Evolutionary conservation across 2,888 invertebrate species (phyloP).

Genomic region (Morpho achilles): DNA sequence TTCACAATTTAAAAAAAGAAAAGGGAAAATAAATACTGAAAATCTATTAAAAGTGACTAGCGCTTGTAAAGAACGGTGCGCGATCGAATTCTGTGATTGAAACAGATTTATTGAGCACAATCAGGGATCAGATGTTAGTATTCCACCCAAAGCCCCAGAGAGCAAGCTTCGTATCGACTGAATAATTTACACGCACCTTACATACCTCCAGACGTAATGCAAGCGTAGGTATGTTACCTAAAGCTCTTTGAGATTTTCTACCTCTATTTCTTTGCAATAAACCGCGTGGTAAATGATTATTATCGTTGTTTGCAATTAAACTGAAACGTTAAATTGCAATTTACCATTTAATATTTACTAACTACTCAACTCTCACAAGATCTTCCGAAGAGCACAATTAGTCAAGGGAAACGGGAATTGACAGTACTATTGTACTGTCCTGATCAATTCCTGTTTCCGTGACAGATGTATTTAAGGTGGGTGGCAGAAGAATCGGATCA

Average conservation of each 20-base stretch:
- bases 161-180: conserved; percentile 59
- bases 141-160: conserved; percentile 62
- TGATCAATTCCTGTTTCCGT: too few species aligned
- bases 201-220: conserved; percentile 33
- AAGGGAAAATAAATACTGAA: background rate
- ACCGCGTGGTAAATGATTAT: conserved; percentile 17
- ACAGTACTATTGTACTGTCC: too few species aligned
- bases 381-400: too few species aligned
- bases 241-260: conserved; percentile 44
- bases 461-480: too few species aligned
- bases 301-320: conserved; percentile 24
- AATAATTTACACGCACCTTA: conserved; percentile 70
- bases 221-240: conserved; percentile 27
- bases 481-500: too few species aligned
- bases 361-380: too few species aligned
- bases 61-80: conserved; percentile 12
- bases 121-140: conserved; percentile 73
- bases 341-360: too few species aligned
- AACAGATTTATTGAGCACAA: conserved; percentile 66
- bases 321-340: conserved; percentile 7
- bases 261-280: conserved; percentile 22
- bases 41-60: conserved; percentile 4
- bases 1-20: too few species aligned
- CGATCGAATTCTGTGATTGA: conserved; percentile 25
- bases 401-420: too few species aligned